Conservation (phyloP, 1,140 invertebrate species). For the Drosophila ambigua region DNA sequence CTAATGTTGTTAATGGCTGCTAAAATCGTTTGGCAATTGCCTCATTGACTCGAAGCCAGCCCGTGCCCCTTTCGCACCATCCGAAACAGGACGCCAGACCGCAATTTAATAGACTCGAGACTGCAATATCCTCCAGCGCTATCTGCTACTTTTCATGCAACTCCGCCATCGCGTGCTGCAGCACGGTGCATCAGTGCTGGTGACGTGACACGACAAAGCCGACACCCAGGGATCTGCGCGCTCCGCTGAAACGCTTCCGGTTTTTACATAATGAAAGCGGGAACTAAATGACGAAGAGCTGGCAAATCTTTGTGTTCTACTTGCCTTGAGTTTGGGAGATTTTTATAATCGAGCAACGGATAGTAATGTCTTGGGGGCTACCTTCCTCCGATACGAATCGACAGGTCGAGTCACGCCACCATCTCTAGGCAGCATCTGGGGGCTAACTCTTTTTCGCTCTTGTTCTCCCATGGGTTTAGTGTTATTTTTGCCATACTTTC, state of each 20-base stretch:
- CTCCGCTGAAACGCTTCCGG: too few species aligned
- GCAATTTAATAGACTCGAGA: slow-evolving; percentile 66
- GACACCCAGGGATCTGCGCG: too few species aligned
- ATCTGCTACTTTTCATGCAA: slow-evolving; percentile 13
- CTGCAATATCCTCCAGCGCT: slow-evolving; percentile 40
- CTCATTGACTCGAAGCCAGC: slow-evolving; percentile 64
- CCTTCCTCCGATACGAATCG: too few species aligned
- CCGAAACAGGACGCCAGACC: slow-evolving; percentile 24
- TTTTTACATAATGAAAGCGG: too few species aligned
- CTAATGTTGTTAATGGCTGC: slow-evolving; percentile 75
- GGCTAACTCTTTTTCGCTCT: too few species aligned
- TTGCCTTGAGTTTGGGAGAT: too few species aligned
- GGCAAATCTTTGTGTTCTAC: too few species aligned
- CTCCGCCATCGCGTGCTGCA: background rate
- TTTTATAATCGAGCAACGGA: too few species aligned
- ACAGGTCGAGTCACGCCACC: too few species aligned
- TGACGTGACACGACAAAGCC: slow-evolving; percentile 26
- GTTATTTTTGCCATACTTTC: slow-evolving; percentile 21
- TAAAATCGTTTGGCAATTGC: slow-evolving; percentile 76
- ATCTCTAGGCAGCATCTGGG: too few species aligned
- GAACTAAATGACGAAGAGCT: too few species aligned
- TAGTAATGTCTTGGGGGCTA: too few species aligned
- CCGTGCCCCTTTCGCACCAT: background rate
- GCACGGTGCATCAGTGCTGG: slow-evolving; percentile 7
- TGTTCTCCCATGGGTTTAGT: background rate